Evolutionary conservation across 2,888 invertebrate genomes (phyloP).

Genomic region (Diloba caeruleocephala): DNA sequence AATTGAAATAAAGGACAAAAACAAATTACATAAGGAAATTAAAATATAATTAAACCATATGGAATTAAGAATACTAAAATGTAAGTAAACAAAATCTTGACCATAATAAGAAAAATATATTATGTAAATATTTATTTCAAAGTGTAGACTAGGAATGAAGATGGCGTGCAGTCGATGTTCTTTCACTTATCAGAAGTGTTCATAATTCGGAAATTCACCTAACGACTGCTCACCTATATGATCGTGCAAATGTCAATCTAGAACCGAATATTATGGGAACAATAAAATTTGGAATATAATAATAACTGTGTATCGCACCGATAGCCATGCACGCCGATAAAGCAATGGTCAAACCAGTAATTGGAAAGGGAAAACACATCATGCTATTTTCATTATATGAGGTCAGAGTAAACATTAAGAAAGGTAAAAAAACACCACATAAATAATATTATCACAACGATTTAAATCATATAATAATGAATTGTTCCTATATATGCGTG

Average conservation of each 20-base stretch:
- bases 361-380: conserved; percentile 66
- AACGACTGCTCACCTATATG: conserved; percentile 80
- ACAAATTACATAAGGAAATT: conserved; percentile 37
- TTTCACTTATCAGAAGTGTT: conserved; percentile 45
- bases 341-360: conserved; percentile 69
- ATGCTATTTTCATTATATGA: conserved; percentile 84
- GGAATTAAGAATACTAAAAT: conserved; percentile 28
- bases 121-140: conserved; percentile 65
- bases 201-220: conserved; percentile 48
- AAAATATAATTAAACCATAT: conserved; percentile 28
- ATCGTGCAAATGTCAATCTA: conserved; percentile 77
- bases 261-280: conserved; percentile 65
- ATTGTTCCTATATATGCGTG: conserved; percentile 59
- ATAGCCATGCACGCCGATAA: conserved; percentile 86
- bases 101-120: conserved; percentile 7
- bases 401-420: conserved; percentile 74
- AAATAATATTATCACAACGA: conserved; percentile 70
- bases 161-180: conserved; percentile 79
- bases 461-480: conserved; percentile 57
- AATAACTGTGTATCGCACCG: conserved; percentile 66
- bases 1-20: conserved; percentile 18
- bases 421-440: conserved; percentile 68
- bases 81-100: conserved; percentile 15
- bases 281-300: conserved; percentile 71
- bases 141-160: conserved; percentile 79